Base-by-base conservation (phyloP, 1,140 invertebrate genomes). In the Drosophila repletoides region DNA sequence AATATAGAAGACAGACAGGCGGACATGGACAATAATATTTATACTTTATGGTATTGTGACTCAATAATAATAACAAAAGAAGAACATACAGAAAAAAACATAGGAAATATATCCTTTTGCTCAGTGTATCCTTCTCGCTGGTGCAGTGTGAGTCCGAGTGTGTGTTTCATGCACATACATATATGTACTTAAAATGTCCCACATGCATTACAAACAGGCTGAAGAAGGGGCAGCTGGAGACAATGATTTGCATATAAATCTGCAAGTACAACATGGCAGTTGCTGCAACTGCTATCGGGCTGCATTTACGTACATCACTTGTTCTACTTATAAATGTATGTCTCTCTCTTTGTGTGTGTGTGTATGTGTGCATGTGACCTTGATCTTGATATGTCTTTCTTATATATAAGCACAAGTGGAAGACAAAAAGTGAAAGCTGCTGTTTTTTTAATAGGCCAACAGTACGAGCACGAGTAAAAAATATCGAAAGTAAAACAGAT, bases 211-310 rank as follows among this genome's bases (percentile, higher is more conserved):
- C 43, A 29, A 1, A 15, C 34, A 33, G 10, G 9, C 9, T 2
- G 21, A 15, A 1, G 14, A 17, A 28, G 26, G 34, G 28, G n/a
- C 52, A 31, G 55, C 14, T 33, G 28, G 10, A 60, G 28, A 61
- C 36, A 61, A 63, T 34, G 58, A 66, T 60, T 66, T 66, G 63
- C 63, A 66, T 66, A 51, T 10, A 33, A 48, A 28, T 45, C 58
- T 38, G 46, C 48, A 34, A 28, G 26, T 26, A 33, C 15, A 10
- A n/a, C n/a, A n/a, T n/a, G n/a, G 60, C 41, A 49, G 17, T 24
- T 48, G 45, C 45, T 33, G 48, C 6, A 31, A 19, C 6, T 31
- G 53, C 28, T 26, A 51, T 24, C 51, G 41, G 24, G 49, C 33
- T 26, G 7, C 43, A 59, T 66, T 34, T 51, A 24, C 59, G 55